Evolutionary conservation across 1,140 invertebrate species (phyloP).

Genomic region (Pteromalus puparum): DNA sequence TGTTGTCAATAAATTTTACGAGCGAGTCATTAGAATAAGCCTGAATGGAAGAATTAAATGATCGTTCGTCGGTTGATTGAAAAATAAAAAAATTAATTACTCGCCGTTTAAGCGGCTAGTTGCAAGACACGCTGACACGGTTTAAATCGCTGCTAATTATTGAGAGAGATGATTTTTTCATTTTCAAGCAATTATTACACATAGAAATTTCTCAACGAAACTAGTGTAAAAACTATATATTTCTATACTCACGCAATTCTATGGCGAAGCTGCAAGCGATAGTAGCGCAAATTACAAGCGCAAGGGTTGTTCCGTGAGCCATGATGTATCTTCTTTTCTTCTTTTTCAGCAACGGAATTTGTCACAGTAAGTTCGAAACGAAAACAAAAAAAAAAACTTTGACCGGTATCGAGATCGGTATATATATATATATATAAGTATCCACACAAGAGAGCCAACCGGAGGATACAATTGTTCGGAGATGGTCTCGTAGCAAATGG

Average conservation of each 20-base stretch:
- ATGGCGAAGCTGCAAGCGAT: conserved; percentile 28
- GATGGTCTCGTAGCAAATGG: conserved; percentile 61
- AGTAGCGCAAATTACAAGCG: neutral
- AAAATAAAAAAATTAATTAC: neutral
- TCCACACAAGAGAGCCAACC: neutral
- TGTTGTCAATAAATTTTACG: no score
- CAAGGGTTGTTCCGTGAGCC: neutral
- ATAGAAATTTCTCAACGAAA: no score
- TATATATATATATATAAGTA: neutral
- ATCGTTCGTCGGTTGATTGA: neutral
- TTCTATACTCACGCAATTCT: conserved; percentile 66
- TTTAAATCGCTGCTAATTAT: neutral
- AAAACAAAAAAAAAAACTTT: no score
- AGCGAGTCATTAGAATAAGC: no score
- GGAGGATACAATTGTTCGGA: conserved; percentile 54
- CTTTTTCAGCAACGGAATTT: neutral
- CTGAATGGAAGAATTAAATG: neutral
- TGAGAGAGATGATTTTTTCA: no score
- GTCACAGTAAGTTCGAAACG: neutral
- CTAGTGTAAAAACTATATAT: neutral
- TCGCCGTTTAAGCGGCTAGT: neutral
- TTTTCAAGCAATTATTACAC: no score
- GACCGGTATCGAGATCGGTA: neutral
- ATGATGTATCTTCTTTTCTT: neutral
- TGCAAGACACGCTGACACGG: neutral